Evolutionary conservation across 2,888 invertebrate species (phyloP).

Genomic region (Selenia dentaria): DNA sequence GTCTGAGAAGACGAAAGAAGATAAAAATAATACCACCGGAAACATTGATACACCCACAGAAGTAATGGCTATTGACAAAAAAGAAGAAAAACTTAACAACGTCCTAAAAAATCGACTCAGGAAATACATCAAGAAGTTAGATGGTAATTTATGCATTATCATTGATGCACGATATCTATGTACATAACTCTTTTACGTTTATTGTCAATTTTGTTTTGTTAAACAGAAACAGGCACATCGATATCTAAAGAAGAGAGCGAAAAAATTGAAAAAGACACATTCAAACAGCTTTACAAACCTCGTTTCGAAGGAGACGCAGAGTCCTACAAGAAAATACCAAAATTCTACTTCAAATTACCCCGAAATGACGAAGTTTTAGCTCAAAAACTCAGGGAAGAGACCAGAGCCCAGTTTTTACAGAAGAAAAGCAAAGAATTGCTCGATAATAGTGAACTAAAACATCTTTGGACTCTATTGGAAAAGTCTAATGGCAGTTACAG

Average conservation of each 20-base stretch:
- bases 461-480: conserved; percentile 93
- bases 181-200: background rate
- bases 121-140: conserved; percentile 78
- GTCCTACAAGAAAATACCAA: conserved; percentile 87
- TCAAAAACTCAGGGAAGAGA: conserved; percentile 94
- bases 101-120: conserved; percentile 76
- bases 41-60: conserved; percentile 49
- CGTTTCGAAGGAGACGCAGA: conserved; percentile 71
- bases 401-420: conserved; percentile 94
- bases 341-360: conserved; percentile 91
- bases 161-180: conserved; percentile 13
- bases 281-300: conserved; percentile 82
- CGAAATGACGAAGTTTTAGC: conserved; percentile 90
- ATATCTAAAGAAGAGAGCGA: conserved; percentile 72
- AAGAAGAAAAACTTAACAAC: conserved; percentile 57
- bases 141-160: conserved; percentile 55
- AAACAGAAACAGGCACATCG: conserved; percentile 65
- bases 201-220: conserved; percentile 2
- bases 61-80: conserved; percentile 46
- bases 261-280: conserved; percentile 80
- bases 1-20: conserved; percentile 44
- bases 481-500: conserved; percentile 91
- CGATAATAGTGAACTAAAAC: conserved; percentile 94
- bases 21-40: conserved; percentile 43
- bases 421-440: conserved; percentile 92